phyloP scores from a whole-genome alignment of 2,113 vertebrate genomes.

The Plotosus lineatus region DNA sequence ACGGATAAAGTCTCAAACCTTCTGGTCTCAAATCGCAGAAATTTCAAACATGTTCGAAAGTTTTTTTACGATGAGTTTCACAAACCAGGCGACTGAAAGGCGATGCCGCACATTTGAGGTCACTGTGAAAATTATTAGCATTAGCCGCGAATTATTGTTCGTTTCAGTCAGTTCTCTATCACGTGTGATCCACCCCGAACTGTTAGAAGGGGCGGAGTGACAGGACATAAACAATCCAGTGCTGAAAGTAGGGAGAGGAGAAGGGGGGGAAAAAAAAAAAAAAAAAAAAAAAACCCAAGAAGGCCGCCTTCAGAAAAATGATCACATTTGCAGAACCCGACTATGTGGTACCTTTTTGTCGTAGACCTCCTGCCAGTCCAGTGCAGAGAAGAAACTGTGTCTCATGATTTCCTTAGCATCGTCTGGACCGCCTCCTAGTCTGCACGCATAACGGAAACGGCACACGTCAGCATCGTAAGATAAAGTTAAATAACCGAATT shows the following conservation, averaged over 20 bases:
- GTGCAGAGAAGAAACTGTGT: slow-evolving; percentile 88
- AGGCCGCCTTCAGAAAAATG: not conserved
- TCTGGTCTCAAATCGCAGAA: too few species aligned
- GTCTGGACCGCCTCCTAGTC: slow-evolving; percentile 91
- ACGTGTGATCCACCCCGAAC: too few species aligned
- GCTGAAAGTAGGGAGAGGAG: not conserved
- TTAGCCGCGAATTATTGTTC: too few species aligned
- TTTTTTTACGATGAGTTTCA: too few species aligned
- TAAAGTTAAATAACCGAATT: too few species aligned
- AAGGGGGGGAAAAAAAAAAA: not conserved
- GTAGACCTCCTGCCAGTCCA: slow-evolving; percentile 96
- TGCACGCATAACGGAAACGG: slow-evolving; percentile 57
- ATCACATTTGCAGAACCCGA: not conserved
- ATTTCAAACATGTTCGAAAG: too few species aligned
- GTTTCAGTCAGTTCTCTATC: too few species aligned
- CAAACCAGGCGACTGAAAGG: too few species aligned
- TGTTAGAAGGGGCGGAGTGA: not conserved
- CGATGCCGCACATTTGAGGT: too few species aligned
- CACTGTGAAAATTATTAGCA: too few species aligned
- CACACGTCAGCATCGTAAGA: too few species aligned
- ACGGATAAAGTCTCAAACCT: too few species aligned
- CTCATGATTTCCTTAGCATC: slow-evolving; percentile 98
- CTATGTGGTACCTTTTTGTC: slow-evolving; percentile 88
- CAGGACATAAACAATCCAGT: not conserved
- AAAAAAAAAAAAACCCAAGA: not conserved